Evolutionary conservation across 2,113 vertebrate species (phyloP), one percentile per base, ranked within the genome.

Genomic region (Haplotaxodon microlepis): DNA sequence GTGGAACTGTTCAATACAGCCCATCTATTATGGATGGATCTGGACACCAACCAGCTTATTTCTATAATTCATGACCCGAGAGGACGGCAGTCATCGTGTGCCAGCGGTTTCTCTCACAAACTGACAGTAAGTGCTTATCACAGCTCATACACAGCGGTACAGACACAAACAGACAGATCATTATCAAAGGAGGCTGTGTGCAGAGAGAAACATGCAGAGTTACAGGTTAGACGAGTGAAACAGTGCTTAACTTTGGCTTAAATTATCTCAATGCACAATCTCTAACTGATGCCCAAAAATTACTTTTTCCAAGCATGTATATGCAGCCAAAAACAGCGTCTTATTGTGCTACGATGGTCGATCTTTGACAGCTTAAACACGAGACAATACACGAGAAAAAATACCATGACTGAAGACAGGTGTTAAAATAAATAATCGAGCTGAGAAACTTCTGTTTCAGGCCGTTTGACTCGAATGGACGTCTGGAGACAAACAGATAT

Each of bases 131-230:
- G 87, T 73, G 89, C 88, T 90, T 90, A 86, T 89, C 81, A 89
- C 83, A 88, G 85, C 85, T 84, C 76, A 90, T 63, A 91, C 85
- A 90, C 59, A 84, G 89, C 54, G 42, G 71, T 61, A 88, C 79
- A 91, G 76, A 56, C 79, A 92, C 80, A 83, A 10, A 90, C 78
- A 91, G 71, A 93, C 80, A 86, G 81, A 81, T 92, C 81, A 83
- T 90, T 91, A 88, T 90, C 88, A 90, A 85, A 90, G 59, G 81
- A 71, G 66, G 85, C 90, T 92, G 86, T 95, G 89, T 88, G 91
- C 90, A 81, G 76, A 88, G 80, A 90, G 45, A 93, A 89, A 91
- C 95, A 95, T 96, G 95, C 94, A 94, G 92, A n/a, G 63, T 91
- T 93, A 93, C 91, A 93, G 84, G 90, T 92, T 90, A 84, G 89